Percentiles rank a stretch among this genome's conserved stretches.
phyloP scores from a whole-genome alignment of 2,888 invertebrate species.

The Heliconius hortense region DNA sequence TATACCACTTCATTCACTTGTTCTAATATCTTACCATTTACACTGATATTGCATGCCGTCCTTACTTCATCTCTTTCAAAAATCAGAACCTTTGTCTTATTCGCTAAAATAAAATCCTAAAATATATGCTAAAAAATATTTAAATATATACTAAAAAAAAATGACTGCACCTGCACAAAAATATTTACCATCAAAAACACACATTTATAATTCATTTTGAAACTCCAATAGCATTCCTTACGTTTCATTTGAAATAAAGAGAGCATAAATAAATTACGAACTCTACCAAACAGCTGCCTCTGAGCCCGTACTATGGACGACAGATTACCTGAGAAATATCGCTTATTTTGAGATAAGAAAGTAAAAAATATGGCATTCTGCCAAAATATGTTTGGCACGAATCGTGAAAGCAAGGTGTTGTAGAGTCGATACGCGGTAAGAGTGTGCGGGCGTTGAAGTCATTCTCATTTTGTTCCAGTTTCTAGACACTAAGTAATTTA shows the following conservation, averaged over 20 bases:
- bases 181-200: slow-evolving; percentile 31
- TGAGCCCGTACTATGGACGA: slow-evolving; percentile 46
- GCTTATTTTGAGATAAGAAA: slow-evolving; percentile 49
- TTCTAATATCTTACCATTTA: too few relatives aligned
- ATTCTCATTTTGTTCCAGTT: slow-evolving; percentile 33
- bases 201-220: slow-evolving; percentile 32
- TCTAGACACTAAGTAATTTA: slow-evolving; percentile 26
- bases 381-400: slow-evolving; percentile 56
- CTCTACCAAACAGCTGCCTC: slow-evolving; percentile 53
- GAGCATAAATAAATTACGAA: slow-evolving; percentile 46
- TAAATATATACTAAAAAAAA: background rate
- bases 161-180: slow-evolving; percentile 14
- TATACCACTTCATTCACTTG: too few relatives aligned
- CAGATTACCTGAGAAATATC: slow-evolving; percentile 66
- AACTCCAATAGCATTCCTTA: slow-evolving; percentile 51
- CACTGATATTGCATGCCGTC: too few relatives aligned
- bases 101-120: too few relatives aligned
- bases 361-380: slow-evolving; percentile 48
- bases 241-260: slow-evolving; percentile 47
- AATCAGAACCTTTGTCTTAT: too few relatives aligned
- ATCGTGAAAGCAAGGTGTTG: slow-evolving; percentile 53
- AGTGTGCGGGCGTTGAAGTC: slow-evolving; percentile 46
- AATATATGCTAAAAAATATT: background rate
- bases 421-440: slow-evolving; percentile 48
- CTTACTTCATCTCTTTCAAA: too few relatives aligned